Conservation (phyloP, 2,113 vertebrate genomes). For the Echinops telfairi region DNA sequence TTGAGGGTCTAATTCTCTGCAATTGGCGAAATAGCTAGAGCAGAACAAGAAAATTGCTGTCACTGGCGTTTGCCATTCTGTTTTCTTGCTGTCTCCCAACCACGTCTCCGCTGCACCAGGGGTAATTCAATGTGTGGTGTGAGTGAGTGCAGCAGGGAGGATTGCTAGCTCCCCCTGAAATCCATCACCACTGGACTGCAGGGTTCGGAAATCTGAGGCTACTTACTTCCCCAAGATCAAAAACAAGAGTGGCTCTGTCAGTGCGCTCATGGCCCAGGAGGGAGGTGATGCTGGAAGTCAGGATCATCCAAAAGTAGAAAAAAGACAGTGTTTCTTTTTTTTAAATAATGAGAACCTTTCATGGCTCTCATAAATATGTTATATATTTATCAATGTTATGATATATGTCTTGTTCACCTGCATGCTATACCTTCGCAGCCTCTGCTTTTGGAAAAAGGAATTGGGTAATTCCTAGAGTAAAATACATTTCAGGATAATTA, state of each 20-base stretch:
- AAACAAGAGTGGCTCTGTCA: background rate
- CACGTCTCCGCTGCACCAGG: background rate
- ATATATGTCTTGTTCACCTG: background rate
- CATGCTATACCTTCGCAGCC: background rate
- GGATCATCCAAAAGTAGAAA: background rate
- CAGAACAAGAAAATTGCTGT: background rate
- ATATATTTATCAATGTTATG: background rate
- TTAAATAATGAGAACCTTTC: background rate
- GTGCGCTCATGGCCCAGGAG: background rate
- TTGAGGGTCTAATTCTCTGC: slow-evolving; percentile 43
- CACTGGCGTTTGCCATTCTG: background rate
- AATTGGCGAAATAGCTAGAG: slow-evolving; percentile 9
- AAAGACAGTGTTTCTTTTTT: background rate
- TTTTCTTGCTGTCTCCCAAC: background rate
- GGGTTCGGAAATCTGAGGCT: background rate
- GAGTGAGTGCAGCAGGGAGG: background rate
- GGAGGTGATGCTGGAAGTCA: background rate
- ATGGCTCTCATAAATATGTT: background rate
- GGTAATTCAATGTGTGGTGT: background rate
- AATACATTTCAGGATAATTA: background rate
- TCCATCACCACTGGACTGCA: background rate
- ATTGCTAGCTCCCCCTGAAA: background rate
- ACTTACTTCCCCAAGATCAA: background rate
- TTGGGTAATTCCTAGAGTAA: slow-evolving; percentile 28
- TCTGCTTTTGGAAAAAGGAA: slow-evolving; percentile 31